A percentile compares a stretch with the other conserved stretches of the same genome.
phyloP scores from a whole-genome alignment of 1,140 invertebrate genomes.

The Saccostrea glomerata region DNA sequence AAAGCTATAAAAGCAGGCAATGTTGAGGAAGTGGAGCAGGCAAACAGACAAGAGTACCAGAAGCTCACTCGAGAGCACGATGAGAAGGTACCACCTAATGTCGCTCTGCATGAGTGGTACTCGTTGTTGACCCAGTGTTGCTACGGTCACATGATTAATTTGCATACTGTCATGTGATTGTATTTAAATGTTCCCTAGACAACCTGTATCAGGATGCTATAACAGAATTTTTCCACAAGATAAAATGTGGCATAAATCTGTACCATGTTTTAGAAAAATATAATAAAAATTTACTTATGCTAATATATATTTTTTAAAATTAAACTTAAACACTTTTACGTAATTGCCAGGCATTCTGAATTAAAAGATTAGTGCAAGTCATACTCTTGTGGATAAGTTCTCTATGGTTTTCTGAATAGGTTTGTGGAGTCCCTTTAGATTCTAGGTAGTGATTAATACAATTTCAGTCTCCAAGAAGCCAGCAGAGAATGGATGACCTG shows the following conservation, averaged over 20 bases:
- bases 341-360: too few species aligned
- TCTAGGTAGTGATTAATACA: slow-evolving; percentile 28
- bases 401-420: not conserved
- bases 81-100: slow-evolving; percentile 64
- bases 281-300: not conserved
- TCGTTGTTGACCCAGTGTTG: slow-evolving; percentile 24
- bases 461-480: not conserved
- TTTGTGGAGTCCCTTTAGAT: slow-evolving; percentile 30
- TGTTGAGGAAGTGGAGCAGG: slow-evolving; percentile 66
- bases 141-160: slow-evolving; percentile 16
- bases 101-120: slow-evolving; percentile 24
- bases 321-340: too few species aligned
- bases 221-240: not conserved
- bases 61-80: slow-evolving; percentile 71
- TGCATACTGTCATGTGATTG: slow-evolving; percentile 20
- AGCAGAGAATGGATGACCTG: not conserved
- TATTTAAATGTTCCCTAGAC: not conserved
- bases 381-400: not conserved
- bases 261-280: not conserved
- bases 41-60: slow-evolving; percentile 67
- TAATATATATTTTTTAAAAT: not conserved
- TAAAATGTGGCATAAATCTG: not conserved
- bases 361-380: not conserved
- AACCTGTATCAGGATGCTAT: not conserved
- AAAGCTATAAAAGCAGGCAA: slow-evolving; percentile 64